These are phyloP conservation scores for Osmoderma eremita DNA, from an alignment of 2,888 invertebrate genomes.

Conservation along the genomic window DNA sequence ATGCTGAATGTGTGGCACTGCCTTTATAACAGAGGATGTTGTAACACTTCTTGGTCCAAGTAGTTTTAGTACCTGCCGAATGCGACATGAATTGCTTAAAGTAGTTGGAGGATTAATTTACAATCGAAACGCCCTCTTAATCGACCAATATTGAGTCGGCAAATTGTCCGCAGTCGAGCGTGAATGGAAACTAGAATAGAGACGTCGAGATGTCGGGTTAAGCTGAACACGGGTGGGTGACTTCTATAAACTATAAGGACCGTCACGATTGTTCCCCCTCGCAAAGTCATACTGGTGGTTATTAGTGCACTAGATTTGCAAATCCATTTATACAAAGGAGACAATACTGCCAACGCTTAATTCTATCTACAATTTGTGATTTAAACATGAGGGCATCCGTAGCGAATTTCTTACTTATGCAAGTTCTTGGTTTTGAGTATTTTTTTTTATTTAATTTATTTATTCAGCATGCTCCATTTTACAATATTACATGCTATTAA, in stretches of 20 bases:
- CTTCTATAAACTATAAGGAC: background rate
- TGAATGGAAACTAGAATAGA: slow-evolving; percentile 14
- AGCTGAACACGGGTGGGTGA: background rate
- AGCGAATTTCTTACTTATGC: no score
- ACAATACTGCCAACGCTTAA: no score
- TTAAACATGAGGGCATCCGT: no score
- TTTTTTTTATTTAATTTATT: no score
- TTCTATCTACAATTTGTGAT: no score
- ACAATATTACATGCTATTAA: no score
- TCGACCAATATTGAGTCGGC: slow-evolving; percentile 31
- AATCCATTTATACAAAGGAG: no score
- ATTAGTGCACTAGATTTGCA: background rate
- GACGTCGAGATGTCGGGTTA: slow-evolving; percentile 18
- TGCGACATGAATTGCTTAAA: slow-evolving; percentile 16
- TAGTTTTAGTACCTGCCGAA: background rate
- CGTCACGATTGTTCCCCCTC: background rate
- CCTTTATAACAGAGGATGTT: no score
- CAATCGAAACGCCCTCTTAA: slow-evolving; percentile 23
- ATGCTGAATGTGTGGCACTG: no score
- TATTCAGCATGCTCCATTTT: no score
- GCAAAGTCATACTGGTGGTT: slow-evolving; percentile 13
- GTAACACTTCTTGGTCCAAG: no score
- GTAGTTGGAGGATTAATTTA: slow-evolving; percentile 25
- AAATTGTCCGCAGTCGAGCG: slow-evolving; percentile 29
- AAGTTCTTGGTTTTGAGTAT: no score